A percentile compares a stretch with the other conserved stretches of the same genome.
phyloP scores from a whole-genome alignment of 2,888 invertebrate genomes.

The Stictocephala bisonia region DNA sequence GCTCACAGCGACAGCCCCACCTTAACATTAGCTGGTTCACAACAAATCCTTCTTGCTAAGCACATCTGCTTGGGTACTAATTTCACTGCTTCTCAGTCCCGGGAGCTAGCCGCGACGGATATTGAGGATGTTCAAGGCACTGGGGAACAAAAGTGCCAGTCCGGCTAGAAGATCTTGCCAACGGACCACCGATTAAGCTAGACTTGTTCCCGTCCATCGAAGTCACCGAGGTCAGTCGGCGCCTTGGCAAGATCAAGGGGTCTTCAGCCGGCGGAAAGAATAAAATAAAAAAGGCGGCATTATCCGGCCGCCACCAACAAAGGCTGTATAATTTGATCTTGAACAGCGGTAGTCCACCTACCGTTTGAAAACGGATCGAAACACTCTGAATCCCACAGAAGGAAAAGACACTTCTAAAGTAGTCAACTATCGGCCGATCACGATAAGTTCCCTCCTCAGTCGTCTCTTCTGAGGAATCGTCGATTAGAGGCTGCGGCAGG shows the following conservation, averaged over 20 bases:
- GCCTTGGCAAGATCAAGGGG: conserved; percentile 14
- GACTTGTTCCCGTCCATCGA: not conserved
- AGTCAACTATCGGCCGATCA: conserved; percentile 61
- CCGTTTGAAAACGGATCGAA: conserved; percentile 60
- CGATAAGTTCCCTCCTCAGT: conserved; percentile 60
- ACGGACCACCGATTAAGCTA: conserved; percentile 3
- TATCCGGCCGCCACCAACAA: not conserved
- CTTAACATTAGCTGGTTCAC: no score
- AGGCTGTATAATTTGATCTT: conserved; percentile 24
- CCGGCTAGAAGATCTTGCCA: conserved; percentile 17
- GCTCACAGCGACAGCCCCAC: no score
- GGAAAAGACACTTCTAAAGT: conserved; percentile 58
- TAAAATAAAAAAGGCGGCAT: not conserved
- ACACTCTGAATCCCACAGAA: conserved; percentile 61
- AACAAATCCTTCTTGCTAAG: conserved; percentile 58
- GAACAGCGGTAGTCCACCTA: conserved; percentile 49
- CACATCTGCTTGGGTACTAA: conserved; percentile 55
- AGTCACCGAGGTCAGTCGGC: conserved; percentile 25
- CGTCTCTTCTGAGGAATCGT: conserved; percentile 60
- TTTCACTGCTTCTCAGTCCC: conserved; percentile 17
- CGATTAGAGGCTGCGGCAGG: conserved; percentile 56
- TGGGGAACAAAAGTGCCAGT: conserved; percentile 11
- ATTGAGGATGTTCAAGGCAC: not conserved
- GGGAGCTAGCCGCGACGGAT: conserved; percentile 14
- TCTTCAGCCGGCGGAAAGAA: conserved; percentile 17